Conservation (phyloP, 2,113 vertebrate species). For the Laticauda laticaudata region DNA sequence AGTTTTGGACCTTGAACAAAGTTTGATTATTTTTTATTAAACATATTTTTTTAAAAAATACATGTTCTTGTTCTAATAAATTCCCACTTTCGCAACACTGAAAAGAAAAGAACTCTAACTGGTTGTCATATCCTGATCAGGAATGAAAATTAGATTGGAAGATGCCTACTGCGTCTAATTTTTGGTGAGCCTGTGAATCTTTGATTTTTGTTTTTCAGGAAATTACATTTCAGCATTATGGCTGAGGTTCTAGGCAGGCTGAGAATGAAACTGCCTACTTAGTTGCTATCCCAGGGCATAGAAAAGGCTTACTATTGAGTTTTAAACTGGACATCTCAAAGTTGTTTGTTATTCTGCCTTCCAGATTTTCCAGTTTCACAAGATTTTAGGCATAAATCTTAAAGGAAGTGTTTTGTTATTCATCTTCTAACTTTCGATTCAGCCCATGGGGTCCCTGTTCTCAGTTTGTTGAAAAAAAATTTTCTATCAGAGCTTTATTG, state of each 20-base stretch:
- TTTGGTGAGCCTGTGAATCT: background rate
- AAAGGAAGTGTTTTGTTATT: constrained; percentile 26
- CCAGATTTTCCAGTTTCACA: background rate
- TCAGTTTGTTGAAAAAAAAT: background rate
- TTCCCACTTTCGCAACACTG: background rate
- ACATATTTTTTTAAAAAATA: no score
- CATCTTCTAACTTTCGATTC: constrained; percentile 16
- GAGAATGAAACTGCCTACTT: background rate
- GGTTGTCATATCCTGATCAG: background rate
- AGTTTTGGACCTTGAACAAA: background rate
- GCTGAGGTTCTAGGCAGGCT: background rate
- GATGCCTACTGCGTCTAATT: background rate
- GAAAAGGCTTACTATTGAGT: background rate
- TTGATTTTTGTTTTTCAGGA: background rate
- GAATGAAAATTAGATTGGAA: background rate
- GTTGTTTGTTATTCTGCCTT: background rate
- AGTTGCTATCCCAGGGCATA: background rate
- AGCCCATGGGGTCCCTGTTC: background rate
- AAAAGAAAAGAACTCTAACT: background rate
- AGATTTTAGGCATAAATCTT: background rate
- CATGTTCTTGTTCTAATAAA: background rate
- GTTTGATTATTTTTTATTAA: background rate
- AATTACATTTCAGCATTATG: background rate
- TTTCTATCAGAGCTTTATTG: background rate
- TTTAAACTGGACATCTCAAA: background rate